Base-by-base conservation (phyloP, 2,113 vertebrate species). In the Ciconia boyciana region DNA sequence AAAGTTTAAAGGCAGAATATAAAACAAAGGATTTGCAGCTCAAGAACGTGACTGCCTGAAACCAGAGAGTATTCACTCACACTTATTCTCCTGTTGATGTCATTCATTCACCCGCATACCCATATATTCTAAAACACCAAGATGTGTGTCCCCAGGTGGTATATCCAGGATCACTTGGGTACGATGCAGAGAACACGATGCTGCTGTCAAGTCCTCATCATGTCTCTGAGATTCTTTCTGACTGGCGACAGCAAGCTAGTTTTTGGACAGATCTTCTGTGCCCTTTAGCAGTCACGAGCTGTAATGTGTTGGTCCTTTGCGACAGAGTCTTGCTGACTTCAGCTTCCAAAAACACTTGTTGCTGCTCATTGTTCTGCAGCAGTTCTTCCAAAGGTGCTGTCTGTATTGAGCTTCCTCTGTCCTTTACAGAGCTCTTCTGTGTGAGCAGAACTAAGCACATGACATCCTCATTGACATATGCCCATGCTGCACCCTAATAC, bases 101-200 rank as follows among this genome's bases (percentile, higher is more conserved):
- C 6, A 21, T 48, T 87, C 28, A 34, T 66, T 68, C 48, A 31
- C 48, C 46, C 51, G 26, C n/a, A 14, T 13, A 57, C 43, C 44
- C 28, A 26, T 5, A 3, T 9, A 62, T 54, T 91, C 44, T 75
- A 34, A 48, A 48, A 34, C 13, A 68, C 4, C 52, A 66, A 71
- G 36, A 43, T 15, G 15, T 13, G 10, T 65, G 71, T 58, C 36
- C 51, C 36, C 66, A 70, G 36, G 32, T 19, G n/a, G 25, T 20
- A 39, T 26, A n/a, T 31, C 46, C 46, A 58, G 88, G 57, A 57
- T 77, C 24, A 44, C 31, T 49, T 69, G 58, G 49, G n/a, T 84
- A 31, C 0, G 0, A 77, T 51, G 49, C 44, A 69, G n/a, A 58
- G 58, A 22, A 28, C 21, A 5, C 19, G 34, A 49, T 62, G n/a